Base-by-base conservation (phyloP, 35 echinoderm and acorn worm genomes). In the Ophiothrix spiculata region DNA sequence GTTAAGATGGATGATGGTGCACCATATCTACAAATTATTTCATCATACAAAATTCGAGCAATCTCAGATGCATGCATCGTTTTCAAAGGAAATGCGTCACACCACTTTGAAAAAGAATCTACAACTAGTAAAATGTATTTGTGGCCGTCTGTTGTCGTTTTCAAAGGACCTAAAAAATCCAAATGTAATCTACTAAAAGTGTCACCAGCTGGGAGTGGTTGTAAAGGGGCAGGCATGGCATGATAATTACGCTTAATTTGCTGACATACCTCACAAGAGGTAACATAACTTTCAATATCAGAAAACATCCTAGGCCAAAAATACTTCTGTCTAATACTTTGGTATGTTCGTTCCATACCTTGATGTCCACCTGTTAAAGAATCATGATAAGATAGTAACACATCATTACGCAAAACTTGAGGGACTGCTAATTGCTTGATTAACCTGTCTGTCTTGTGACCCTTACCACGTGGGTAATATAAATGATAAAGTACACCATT, bases 81-180 rank as follows among this genome's bases (percentile, higher is more conserved):
- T 40, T 86, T 91, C 4, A 91, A 77, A 0, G 89, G 89, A 54
- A 86, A 91, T 32, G 89, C 89, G 80, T 80, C 82, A 23, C 64
- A 83, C 83, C 89, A 91, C 37, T 83, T 79, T 2, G 89, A 91
- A 77, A 86, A 91, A 23, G 81, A 73, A 49, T 85, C 89, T 32
- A 91, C 89, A 12, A 91, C 83, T 21, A 91, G 36, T 0, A 91
- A 37, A 85, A 91, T 80, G 45, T 91, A 85, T 49, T 90, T 83
- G 28, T 78, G 79, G 0, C 88, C 89, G 25, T 85, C 89, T 37
- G 82, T 0, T 1, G 89, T 85, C 1, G 81, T 25, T 35, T 85
- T 41, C 3, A 91, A 45, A 17, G 89, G 89, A 23, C 89, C 77
- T 31, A 91, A 40, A 63, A 91, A 85, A 73, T 91, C 83, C 74